Evolutionary conservation across 2,113 vertebrate genomes (phyloP).

Genomic region (Saimiri boliviensis): DNA sequence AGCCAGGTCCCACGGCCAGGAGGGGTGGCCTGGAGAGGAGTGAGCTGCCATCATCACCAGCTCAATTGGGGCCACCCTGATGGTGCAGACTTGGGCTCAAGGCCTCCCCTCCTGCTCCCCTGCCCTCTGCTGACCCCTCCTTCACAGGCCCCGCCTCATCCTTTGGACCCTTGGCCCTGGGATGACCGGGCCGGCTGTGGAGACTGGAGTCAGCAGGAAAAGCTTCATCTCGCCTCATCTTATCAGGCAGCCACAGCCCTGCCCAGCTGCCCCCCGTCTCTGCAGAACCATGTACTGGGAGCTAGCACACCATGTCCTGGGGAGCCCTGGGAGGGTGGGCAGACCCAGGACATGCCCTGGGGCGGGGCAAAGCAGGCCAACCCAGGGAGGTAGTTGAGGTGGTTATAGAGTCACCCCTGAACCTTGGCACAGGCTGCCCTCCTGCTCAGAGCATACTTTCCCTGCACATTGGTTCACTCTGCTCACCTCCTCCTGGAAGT

Average conservation of each 20-base stretch:
- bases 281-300: background rate
- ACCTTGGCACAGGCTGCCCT: background rate
- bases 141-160: background rate
- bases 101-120: background rate
- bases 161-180: no score
- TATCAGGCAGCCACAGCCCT: background rate
- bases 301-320: background rate
- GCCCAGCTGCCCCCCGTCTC: background rate
- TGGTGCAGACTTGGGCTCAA: background rate
- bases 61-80: background rate
- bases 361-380: background rate
- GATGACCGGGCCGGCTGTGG: accelerated
- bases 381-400: background rate
- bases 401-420: background rate
- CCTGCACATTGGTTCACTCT: background rate
- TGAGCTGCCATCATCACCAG: background rate
- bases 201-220: background rate
- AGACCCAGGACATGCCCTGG: background rate
- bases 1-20: background rate
- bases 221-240: background rate
- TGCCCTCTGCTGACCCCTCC: background rate
- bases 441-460: background rate
- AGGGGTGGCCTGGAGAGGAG: background rate
- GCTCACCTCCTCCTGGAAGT: background rate
- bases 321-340: background rate